Percentiles rank a stretch among this genome's conserved stretches.
These are phyloP conservation scores for Drosophila nasuta DNA, from an alignment of 1,140 invertebrate species.

Conservation along the genomic window DNA sequence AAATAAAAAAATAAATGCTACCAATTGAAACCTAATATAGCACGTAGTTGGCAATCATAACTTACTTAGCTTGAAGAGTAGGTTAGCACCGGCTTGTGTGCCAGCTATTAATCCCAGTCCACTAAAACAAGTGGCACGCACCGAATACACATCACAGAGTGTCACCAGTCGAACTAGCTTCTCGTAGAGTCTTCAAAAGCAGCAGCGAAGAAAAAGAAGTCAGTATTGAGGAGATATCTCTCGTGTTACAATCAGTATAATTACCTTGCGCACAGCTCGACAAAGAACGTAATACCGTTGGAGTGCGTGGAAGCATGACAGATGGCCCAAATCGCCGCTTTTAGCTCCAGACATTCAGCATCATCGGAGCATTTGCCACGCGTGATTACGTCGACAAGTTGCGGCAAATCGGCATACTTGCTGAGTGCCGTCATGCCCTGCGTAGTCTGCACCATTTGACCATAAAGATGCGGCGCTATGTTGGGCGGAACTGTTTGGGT, in stretches of 20 bases:
- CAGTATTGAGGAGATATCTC: neutral
- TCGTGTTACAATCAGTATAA: neutral
- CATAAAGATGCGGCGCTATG: constrained; percentile 94
- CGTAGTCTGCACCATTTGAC: constrained; percentile 92
- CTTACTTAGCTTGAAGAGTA: constrained; percentile 89
- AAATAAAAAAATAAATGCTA: no score
- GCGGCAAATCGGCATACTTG: constrained; percentile 84
- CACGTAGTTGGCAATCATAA: constrained; percentile 17
- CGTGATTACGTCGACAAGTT: constrained; percentile 85
- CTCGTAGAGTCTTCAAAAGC: constrained; percentile 70
- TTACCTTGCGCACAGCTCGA: constrained; percentile 84
- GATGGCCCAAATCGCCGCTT: constrained; percentile 95
- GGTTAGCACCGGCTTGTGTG: constrained; percentile 92
- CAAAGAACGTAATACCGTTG: constrained; percentile 90
- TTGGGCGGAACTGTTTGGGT: constrained; percentile 84
- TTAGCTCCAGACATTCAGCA: constrained; percentile 90
- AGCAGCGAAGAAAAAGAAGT: neutral
- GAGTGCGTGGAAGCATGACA: constrained; percentile 92
- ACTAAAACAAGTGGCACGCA: constrained; percentile 95
- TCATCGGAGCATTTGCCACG: constrained; percentile 87
- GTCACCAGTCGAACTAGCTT: constrained; percentile 88
- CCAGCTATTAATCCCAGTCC: constrained; percentile 93
- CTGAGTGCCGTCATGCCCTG: constrained; percentile 89
- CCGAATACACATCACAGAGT: constrained; percentile 92
- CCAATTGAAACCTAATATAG: neutral